These are phyloP conservation scores for Tineola bisselliella DNA, from an alignment of 2,888 invertebrate genomes.

Conservation along the genomic window DNA sequence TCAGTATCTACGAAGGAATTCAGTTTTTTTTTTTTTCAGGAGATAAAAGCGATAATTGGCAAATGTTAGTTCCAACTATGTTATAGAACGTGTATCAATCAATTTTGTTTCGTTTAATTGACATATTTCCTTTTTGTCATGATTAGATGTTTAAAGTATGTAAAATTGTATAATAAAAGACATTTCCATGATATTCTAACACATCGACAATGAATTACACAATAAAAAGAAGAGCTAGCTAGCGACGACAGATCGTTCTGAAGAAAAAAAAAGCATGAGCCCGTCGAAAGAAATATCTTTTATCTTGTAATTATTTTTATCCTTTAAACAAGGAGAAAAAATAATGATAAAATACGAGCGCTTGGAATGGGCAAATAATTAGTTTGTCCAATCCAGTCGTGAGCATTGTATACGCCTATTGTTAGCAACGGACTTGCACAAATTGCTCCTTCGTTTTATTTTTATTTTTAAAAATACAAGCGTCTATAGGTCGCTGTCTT, in stretches of 20 bases:
- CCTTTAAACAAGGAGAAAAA: slow-evolving; percentile 58
- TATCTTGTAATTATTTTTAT: slow-evolving; percentile 68
- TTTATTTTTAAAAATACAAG: not conserved
- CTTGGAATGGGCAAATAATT: slow-evolving; percentile 35
- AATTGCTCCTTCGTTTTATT: slow-evolving; percentile 1
- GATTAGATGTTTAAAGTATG: too few species aligned
- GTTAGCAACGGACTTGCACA: not conserved
- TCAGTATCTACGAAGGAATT: too few species aligned
- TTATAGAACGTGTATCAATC: too few species aligned
- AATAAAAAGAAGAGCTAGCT: slow-evolving; percentile 42
- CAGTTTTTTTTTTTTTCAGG: too few species aligned
- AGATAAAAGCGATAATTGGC: too few species aligned
- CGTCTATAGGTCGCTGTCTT: slow-evolving; percentile 2
- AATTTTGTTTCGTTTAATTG: too few species aligned
- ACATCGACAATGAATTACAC: slow-evolving; percentile 49
- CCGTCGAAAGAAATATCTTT: slow-evolving; percentile 44
- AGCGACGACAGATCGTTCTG: slow-evolving; percentile 29
- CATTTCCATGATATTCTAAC: slow-evolving; percentile 29
- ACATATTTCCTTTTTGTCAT: too few species aligned
- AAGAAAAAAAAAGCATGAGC: slow-evolving; percentile 28
- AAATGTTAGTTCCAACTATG: too few species aligned
- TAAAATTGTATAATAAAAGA: not conserved
- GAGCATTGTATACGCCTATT: slow-evolving; percentile 23
- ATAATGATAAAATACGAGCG: slow-evolving; percentile 20
- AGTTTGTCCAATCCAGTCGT: slow-evolving; percentile 52